Conservation (phyloP, 2,797 vertebrate species). For the Pseudopleuronectes americanus region DNA sequence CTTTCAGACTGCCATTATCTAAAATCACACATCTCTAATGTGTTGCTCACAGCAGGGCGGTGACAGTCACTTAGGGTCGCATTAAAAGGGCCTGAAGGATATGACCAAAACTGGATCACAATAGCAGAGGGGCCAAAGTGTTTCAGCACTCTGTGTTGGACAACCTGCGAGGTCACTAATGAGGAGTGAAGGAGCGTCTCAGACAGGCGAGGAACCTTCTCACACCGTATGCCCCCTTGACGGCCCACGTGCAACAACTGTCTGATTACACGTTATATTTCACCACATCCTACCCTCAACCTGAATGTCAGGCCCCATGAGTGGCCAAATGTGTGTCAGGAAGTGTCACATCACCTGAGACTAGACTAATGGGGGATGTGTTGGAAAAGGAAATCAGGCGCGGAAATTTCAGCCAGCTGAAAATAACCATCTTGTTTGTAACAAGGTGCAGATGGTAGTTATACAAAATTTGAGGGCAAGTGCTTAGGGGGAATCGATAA, state of each 20-base stretch:
- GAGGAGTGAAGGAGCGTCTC: conserved; percentile 60
- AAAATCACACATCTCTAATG: conserved; percentile 39
- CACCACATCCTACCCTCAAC: conserved; percentile 35
- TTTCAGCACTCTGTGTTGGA: conserved; percentile 35
- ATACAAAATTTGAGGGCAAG: not conserved
- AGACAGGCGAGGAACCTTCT: conserved; percentile 57
- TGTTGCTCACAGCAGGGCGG: conserved; percentile 27
- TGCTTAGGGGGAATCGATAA: not conserved
- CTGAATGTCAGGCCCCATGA: conserved; percentile 34
- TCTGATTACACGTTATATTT: conserved; percentile 51
- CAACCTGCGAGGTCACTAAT: conserved; percentile 67
- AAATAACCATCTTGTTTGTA: conserved; percentile 37
- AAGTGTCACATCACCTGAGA: conserved; percentile 46
- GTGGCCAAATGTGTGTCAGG: conserved; percentile 60
- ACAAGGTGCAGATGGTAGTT: not conserved
- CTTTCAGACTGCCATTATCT: conserved; percentile 44
- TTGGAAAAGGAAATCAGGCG: conserved; percentile 42
- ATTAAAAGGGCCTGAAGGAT: not conserved
- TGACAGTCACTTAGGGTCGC: conserved; percentile 1
- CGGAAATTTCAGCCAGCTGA: conserved; percentile 33
- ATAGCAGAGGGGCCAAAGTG: not conserved
- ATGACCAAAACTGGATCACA: conserved; percentile 11
- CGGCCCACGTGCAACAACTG: conserved; percentile 33
- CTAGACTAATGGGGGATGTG: conserved; percentile 21
- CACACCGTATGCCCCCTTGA: conserved; percentile 69